These are phyloP conservation scores for Ascaphus truei DNA, from an alignment of 2,113 vertebrate species.

Conservation along the genomic window DNA sequence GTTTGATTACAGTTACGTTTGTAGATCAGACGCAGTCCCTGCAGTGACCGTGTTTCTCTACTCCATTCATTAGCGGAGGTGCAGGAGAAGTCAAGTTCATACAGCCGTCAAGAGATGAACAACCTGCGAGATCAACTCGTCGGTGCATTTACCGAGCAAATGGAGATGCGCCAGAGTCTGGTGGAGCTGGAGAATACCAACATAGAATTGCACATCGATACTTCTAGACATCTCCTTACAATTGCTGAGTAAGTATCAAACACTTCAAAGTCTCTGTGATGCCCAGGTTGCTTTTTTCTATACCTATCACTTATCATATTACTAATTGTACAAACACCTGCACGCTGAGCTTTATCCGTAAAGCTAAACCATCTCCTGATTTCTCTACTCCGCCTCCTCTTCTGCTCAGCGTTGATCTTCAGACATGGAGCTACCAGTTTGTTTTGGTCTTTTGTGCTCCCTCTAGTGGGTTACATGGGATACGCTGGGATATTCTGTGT, in stretches of 20 bases:
- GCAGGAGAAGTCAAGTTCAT: conserved; percentile 19
- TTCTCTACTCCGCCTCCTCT: no score
- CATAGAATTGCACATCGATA: conserved; percentile 45
- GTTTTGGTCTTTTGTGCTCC: no score
- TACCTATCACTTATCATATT: no score
- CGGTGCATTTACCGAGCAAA: conserved; percentile 47
- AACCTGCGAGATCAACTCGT: conserved; percentile 44
- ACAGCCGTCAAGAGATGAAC: conserved; percentile 28
- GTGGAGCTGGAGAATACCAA: conserved; percentile 57
- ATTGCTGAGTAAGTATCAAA: conserved; percentile 50
- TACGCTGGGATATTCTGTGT: no score
- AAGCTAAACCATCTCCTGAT: no score
- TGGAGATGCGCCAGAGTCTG: conserved; percentile 49
- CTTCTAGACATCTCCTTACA: conserved; percentile 56
- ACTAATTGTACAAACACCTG: no score
- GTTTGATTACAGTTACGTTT: neutral
- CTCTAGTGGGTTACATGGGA: no score
- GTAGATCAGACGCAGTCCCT: neutral
- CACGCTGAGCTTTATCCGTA: no score
- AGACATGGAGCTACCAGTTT: no score
- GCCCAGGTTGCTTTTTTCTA: no score
- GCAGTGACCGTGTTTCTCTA: neutral
- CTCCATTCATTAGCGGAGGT: conserved; percentile 26
- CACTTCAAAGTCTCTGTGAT: no score
- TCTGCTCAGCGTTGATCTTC: no score